Percentiles rank a stretch among this genome's conserved stretches.
Conservation (phyloP, 2,888 invertebrate genomes). For the Troides helena region DNA sequence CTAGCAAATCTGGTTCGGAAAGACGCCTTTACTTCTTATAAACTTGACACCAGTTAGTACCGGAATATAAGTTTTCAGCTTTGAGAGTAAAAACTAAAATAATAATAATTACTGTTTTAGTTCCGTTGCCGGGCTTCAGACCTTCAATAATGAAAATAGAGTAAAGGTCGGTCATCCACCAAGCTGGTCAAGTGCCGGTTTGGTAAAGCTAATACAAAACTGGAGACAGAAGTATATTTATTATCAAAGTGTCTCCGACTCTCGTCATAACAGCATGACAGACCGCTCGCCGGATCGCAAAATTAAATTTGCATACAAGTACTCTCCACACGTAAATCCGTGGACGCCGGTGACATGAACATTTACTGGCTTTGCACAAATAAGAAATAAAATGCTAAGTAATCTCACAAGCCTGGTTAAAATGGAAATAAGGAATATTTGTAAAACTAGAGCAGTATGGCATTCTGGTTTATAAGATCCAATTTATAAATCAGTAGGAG, state of each 20-base stretch:
- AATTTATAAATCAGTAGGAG: too few species aligned
- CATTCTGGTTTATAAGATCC: background rate
- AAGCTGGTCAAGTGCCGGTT: background rate
- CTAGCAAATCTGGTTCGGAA: too few species aligned
- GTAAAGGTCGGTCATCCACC: background rate
- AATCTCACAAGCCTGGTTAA: background rate
- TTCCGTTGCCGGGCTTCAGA: too few species aligned
- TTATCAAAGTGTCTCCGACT: conserved; percentile 11
- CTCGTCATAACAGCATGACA: conserved; percentile 13
- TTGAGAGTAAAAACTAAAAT: too few species aligned
- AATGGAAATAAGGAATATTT: background rate
- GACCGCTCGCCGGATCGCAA: conserved; percentile 15
- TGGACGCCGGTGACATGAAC: conserved; percentile 13
- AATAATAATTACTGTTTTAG: too few species aligned
- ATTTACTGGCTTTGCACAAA: conserved; percentile 13
- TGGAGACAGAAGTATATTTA: conserved; percentile 2
- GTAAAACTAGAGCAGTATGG: background rate
- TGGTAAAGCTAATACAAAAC: background rate
- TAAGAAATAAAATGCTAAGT: conserved; percentile 5
- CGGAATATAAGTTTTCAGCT: too few species aligned
- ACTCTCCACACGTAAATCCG: conserved; percentile 17
- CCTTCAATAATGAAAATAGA: background rate
- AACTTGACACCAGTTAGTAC: too few species aligned
- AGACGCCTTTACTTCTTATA: too few species aligned
- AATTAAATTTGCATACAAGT: conserved; percentile 23